Evolutionary conservation across 2,113 vertebrate species (phyloP), one percentile per base, ranked within the genome.

Genomic region (Aphelocoma coerulescens): DNA sequence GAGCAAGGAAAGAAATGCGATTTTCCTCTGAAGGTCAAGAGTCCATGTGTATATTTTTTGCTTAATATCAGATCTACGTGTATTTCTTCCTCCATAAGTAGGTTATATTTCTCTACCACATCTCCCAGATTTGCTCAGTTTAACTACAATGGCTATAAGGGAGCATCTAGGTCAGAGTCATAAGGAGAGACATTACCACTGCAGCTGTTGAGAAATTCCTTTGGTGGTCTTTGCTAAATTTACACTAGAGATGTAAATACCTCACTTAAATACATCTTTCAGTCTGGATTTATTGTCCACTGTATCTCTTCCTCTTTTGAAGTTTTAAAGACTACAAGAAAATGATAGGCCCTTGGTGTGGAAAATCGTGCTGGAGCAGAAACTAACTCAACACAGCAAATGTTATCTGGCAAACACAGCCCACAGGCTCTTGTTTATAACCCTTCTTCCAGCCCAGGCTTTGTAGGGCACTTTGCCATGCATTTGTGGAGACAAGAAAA

Each of bases 341-440:
- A 95, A 71, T 71, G 41, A 92, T 91, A 59, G 69, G 57, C 33
- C 82, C 77, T 95, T 22, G 28, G 94, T 81, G 76, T 43, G 91
- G 89, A 65, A 93, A 92, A 89, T 78, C 0, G 0, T 89, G 86
- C 62, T 81, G 86, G 91, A 96, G 73, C 35, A 94, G 84, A 91
- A 89, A 76, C 49, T 57, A 95, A 77, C 43, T 67, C 44, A 49
- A 28, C 8, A 30, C 27, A 65, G 85, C 54, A 95, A 91, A 95
- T 57, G 80, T 86, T 90, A 18, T 27, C 89, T 89, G 62, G 91
- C 57, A 95, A 94, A 73, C 16, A 11, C 39, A 49, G 94, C 65
- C 81, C 91, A 91, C 6, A 6, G 87, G 66, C 91, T 88, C 86
- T 18, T n/a, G 71, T 91, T 96, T 91, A 91, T 93, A 93, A 58